Percentiles rank a stretch among this genome's conserved stretches.
These are phyloP conservation scores for Cheilosia variabilis DNA, from an alignment of 2,888 invertebrate species.

Conservation along the genomic window DNA sequence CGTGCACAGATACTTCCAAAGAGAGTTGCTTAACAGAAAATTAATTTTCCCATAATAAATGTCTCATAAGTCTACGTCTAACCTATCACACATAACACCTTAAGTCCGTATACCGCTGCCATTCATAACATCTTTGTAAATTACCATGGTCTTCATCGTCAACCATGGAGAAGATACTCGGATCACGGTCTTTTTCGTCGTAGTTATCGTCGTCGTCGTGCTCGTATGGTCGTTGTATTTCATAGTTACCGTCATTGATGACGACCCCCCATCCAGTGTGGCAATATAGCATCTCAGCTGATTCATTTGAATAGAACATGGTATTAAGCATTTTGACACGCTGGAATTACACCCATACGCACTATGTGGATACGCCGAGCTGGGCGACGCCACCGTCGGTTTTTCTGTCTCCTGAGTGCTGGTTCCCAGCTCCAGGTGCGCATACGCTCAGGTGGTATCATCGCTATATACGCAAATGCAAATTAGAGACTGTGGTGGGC, in stretches of 20 bases:
- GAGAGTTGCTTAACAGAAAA: slow-evolving; percentile 43
- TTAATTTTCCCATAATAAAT: slow-evolving; percentile 65
- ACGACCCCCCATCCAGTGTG: slow-evolving; percentile 71
- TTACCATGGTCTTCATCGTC: slow-evolving; percentile 60
- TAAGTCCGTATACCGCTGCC: slow-evolving; percentile 60
- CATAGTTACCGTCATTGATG: slow-evolving; percentile 52
- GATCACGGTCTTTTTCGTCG: slow-evolving; percentile 19
- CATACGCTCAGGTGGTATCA: slow-evolving; percentile 58
- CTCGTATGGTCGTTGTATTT: slow-evolving; percentile 22
- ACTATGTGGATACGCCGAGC: slow-evolving; percentile 26
- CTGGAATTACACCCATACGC: slow-evolving; percentile 70
- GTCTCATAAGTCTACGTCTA: slow-evolving; percentile 46
- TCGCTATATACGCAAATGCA: slow-evolving; percentile 44
- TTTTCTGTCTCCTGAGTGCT: not conserved
- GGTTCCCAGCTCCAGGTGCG: slow-evolving; percentile 67
- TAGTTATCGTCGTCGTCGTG: slow-evolving; percentile 30
- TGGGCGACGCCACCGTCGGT: slow-evolving; percentile 15
- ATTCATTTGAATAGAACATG: slow-evolving; percentile 74
- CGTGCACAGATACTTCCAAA: not conserved
- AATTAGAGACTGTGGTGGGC: slow-evolving; percentile 54
- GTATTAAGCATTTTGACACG: slow-evolving; percentile 73
- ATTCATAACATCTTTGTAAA: slow-evolving; percentile 71
- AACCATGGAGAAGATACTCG: slow-evolving; percentile 4
- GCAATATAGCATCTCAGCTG: slow-evolving; percentile 67
- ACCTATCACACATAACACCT: slow-evolving; percentile 60